These are phyloP conservation scores for Chrysopa pallens DNA, from an alignment of 1,140 invertebrate species.

Conservation along the genomic window DNA sequence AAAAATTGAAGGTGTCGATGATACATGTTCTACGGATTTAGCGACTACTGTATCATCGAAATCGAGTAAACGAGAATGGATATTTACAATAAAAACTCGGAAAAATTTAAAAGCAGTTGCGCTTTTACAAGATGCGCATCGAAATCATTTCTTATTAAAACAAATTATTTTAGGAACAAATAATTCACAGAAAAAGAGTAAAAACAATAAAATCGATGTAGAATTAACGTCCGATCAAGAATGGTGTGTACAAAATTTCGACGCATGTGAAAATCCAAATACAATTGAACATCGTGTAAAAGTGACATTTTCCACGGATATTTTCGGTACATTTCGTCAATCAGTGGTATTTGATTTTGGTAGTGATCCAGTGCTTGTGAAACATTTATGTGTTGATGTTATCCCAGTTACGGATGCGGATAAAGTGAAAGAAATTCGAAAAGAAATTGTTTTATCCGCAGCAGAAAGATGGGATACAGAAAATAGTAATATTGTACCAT, in stretches of 20 bases:
- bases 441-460: slow-evolving; percentile 36
- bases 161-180: slow-evolving; percentile 22
- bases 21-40: slow-evolving; percentile 37
- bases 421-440: slow-evolving; percentile 45
- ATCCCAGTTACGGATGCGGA: slow-evolving; percentile 46
- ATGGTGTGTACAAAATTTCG: slow-evolving; percentile 23
- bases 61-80: slow-evolving; percentile 45
- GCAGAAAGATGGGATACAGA: slow-evolving; percentile 39
- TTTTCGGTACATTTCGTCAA: slow-evolving; percentile 68
- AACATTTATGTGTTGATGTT: slow-evolving; percentile 61
- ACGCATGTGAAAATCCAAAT: slow-evolving; percentile 19
- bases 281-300: slow-evolving; percentile 36
- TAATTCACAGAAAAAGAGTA: slow-evolving; percentile 10
- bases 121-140: slow-evolving; percentile 49
- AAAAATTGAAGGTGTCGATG: slow-evolving; percentile 35
- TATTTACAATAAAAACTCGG: slow-evolving; percentile 35
- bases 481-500: slow-evolving; percentile 38
- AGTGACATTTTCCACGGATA: slow-evolving; percentile 49
- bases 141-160: slow-evolving; percentile 50
- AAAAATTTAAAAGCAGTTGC: slow-evolving; percentile 38
- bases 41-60: slow-evolving; percentile 46
- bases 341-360: slow-evolving; percentile 65
- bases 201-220: slow-evolving; percentile 12
- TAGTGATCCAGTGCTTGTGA: slow-evolving; percentile 44
- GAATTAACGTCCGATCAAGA: slow-evolving; percentile 35